Evolutionary conservation across 2,888 invertebrate genomes (phyloP).

Genomic region (Caenorhabditis sulstoni): DNA sequence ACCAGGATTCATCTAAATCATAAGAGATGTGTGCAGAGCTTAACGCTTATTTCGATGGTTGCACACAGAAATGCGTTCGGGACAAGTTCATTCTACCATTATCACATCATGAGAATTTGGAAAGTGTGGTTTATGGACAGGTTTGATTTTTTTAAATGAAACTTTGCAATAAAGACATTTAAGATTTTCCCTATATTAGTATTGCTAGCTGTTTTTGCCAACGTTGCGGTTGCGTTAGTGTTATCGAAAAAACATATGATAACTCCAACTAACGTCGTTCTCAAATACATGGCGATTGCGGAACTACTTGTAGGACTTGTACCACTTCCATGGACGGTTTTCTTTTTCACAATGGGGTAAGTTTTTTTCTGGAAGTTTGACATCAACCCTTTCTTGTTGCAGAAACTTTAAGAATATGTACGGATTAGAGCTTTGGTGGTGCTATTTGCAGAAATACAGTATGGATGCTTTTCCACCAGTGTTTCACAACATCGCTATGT

Average conservation of each 20-base stretch:
- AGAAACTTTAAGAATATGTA: conserved; percentile 69
- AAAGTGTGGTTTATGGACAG: conserved; percentile 65
- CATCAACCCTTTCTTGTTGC: conserved; percentile 17
- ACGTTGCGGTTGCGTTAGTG: conserved; percentile 92
- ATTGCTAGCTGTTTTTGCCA: conserved; percentile 91
- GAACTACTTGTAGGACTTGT: conserved; percentile 94
- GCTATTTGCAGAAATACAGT: conserved; percentile 78
- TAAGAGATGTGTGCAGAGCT: not conserved
- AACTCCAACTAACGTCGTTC: conserved; percentile 79
- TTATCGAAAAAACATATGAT: conserved; percentile 91
- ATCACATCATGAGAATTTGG: conserved; percentile 55
- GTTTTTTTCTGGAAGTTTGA: not conserved
- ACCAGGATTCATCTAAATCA: not conserved
- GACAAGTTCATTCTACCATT: conserved; percentile 50
- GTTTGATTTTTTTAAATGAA: conserved; percentile 10
- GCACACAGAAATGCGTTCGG: conserved; percentile 44
- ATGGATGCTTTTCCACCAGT: conserved; percentile 84
- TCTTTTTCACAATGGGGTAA: conserved; percentile 77
- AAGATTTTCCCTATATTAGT: conserved; percentile 86
- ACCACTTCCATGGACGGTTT: conserved; percentile 91
- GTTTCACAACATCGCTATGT: conserved; percentile 95
- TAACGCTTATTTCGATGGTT: conserved; percentile 60
- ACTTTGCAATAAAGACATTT: conserved; percentile 16
- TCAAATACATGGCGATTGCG: conserved; percentile 91
- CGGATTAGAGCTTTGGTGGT: conserved; percentile 77